These are phyloP conservation scores for Chamaea fasciata DNA, from an alignment of 2,113 vertebrate genomes.

Conservation along the genomic window DNA sequence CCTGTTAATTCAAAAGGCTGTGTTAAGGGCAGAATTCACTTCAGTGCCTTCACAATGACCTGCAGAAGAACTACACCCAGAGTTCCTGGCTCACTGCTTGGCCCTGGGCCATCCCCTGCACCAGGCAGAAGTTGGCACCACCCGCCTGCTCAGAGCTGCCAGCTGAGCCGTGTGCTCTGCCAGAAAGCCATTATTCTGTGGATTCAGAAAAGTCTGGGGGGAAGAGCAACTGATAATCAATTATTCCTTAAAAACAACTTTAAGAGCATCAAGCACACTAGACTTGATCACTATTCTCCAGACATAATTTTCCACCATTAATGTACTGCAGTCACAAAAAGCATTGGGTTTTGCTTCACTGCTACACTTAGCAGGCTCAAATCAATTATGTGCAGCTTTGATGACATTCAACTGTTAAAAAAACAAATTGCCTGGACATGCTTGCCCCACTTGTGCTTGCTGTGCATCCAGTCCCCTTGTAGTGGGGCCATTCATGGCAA, in stretches of 20 bases:
- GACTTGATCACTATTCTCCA: background rate
- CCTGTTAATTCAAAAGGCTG: background rate
- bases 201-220: background rate
- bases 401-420: background rate
- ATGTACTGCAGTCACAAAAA: background rate
- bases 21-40: background rate
- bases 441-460: background rate
- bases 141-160: background rate
- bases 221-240: background rate
- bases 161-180: background rate
- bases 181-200: background rate
- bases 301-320: background rate
- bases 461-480: background rate
- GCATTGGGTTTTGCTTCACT: background rate
- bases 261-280: background rate
- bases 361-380: background rate
- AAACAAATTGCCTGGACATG: background rate
- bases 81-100: background rate
- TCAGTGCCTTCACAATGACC: background rate
- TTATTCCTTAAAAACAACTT: background rate
- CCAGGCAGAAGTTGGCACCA: background rate
- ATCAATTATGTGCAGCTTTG: background rate
- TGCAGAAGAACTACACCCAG: background rate
- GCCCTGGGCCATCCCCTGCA: background rate
- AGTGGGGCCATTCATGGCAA: background rate